Percentiles rank a stretch among this genome's conserved stretches.
phyloP scores from a whole-genome alignment of 2,797 vertebrate genomes.

The Oceanodroma leucorhoa region DNA sequence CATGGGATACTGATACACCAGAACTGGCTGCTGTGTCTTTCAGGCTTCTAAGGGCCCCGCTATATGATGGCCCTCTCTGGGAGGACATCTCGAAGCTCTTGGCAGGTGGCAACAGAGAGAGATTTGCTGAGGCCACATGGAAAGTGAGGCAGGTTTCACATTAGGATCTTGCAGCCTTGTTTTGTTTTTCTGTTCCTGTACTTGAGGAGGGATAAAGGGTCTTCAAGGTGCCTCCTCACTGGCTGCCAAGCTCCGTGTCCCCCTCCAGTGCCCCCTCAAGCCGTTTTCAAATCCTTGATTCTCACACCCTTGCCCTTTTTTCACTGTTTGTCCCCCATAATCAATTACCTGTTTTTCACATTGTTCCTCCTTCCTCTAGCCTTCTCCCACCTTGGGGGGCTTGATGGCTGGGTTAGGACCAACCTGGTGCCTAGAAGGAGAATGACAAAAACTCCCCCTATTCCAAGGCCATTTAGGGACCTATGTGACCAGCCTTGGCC shows the following conservation, averaged over 20 bases:
- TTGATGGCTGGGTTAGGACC: not conserved
- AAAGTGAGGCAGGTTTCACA: not conserved
- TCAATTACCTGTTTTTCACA: not conserved
- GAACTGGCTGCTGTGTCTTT: not conserved
- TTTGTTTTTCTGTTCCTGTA: not conserved
- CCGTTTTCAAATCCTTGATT: not conserved
- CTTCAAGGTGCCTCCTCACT: not conserved
- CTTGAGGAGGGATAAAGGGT: not conserved
- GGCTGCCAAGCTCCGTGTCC: not conserved
- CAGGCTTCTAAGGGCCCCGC: not conserved
- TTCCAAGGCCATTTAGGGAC: not conserved
- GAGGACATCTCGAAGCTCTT: not conserved
- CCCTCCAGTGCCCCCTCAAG: not conserved
- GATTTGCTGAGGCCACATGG: not conserved
- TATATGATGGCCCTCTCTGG: not conserved
- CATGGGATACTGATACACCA: not conserved
- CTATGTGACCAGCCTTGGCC: not conserved
- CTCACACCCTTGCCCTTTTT: not conserved
- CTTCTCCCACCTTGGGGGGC: not conserved
- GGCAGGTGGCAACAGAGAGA: not conserved
- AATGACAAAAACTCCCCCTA: not conserved
- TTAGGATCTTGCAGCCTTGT: not conserved
- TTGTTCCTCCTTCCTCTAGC: not conserved
- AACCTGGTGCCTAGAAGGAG: not conserved
- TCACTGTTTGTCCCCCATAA: not conserved